phyloP scores from a whole-genome alignment of 1,140 invertebrate genomes.

The Pogonus chalceus region DNA sequence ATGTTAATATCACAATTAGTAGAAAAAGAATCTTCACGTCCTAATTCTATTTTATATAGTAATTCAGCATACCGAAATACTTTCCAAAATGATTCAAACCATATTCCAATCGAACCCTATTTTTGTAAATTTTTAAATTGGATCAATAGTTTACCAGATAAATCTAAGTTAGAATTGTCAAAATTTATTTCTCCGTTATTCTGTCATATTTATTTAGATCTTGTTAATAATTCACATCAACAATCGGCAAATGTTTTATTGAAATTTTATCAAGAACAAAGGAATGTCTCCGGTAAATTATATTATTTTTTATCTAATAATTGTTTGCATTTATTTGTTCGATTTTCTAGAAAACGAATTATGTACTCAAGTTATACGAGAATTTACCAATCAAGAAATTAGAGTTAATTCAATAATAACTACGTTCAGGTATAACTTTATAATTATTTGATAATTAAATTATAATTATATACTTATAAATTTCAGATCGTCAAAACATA shows the following conservation, averaged over 20 bases:
- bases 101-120: background rate
- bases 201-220: background rate
- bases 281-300: background rate
- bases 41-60: constrained; percentile 1
- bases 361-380: background rate
- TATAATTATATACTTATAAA: background rate
- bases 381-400: background rate
- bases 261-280: constrained; percentile 4
- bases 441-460: background rate
- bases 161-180: background rate
- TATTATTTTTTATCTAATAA: background rate
- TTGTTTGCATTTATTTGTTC: too few relatives aligned
- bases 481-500: background rate
- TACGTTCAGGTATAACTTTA: background rate
- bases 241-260: background rate
- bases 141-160: background rate
- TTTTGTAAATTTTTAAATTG: background rate
- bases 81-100: background rate
- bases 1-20: background rate
- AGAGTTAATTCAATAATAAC: background rate
- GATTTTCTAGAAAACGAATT: background rate
- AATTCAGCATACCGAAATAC: background rate
- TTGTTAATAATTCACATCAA: background rate
- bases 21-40: background rate
- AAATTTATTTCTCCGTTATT: background rate